A percentile compares a stretch with the other conserved stretches of the same genome.
phyloP scores from a whole-genome alignment of 2,113 vertebrate genomes.

The Eurypyga helias region DNA sequence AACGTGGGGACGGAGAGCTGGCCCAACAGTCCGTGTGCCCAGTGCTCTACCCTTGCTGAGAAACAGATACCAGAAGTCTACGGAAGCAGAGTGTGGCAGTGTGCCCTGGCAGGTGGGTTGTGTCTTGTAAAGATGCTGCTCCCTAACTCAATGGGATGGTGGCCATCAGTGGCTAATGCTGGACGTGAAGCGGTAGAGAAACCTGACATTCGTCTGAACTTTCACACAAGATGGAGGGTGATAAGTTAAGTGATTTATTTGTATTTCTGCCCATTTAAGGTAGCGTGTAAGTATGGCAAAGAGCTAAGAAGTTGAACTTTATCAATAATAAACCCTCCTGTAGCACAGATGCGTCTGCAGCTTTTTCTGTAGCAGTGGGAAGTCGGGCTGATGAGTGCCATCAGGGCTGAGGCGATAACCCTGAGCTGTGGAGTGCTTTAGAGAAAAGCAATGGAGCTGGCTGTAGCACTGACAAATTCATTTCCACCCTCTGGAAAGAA shows the following conservation, averaged over 20 bases:
- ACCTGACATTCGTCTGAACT: neutral
- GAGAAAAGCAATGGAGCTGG: neutral
- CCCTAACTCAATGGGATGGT: neutral
- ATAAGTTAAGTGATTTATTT: neutral
- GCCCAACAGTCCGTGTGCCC: neutral
- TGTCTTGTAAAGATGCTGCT: neutral
- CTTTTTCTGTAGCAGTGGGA: neutral
- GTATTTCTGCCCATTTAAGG: neutral
- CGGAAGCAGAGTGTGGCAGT: neutral
- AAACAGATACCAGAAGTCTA: neutral
- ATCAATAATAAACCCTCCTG: neutral
- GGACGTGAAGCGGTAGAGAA: neutral
- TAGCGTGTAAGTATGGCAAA: neutral
- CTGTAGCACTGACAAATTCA: neutral
- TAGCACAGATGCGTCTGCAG: neutral
- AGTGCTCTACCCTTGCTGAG: neutral
- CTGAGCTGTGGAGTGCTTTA: neutral
- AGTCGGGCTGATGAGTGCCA: neutral
- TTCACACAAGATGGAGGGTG: neutral
- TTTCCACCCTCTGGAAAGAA: neutral
- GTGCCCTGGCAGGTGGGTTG: neutral
- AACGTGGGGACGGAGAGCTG: neutral
- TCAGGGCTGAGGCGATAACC: neutral
- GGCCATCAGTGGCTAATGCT: neutral
- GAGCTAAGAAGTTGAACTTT: neutral